Evolutionary conservation across 2,797 vertebrate species (phyloP).

Genomic region (Mastacembelus armatus): DNA sequence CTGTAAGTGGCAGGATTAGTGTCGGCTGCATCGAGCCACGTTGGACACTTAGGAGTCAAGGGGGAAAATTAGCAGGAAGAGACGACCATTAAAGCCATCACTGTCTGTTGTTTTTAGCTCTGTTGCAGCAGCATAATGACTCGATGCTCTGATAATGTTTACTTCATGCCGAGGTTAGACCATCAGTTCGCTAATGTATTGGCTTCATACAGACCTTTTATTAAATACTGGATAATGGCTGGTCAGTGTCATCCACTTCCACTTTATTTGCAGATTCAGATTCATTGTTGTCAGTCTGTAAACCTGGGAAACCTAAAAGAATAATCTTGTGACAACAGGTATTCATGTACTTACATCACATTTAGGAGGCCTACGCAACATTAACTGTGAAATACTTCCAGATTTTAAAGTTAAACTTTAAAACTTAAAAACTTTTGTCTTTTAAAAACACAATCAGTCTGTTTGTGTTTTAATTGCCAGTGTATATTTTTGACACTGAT

Average conservation of each 20-base stretch:
- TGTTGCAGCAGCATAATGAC: slow-evolving; percentile 20
- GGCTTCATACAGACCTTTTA: neutral
- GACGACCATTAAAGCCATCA: slow-evolving; percentile 25
- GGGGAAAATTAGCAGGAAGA: slow-evolving; percentile 17
- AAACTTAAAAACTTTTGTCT: too few species aligned
- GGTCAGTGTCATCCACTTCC: neutral
- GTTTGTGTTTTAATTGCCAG: too few species aligned
- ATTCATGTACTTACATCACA: too few species aligned
- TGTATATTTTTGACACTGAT: too few species aligned
- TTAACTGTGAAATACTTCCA: too few species aligned
- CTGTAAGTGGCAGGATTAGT: slow-evolving; percentile 17
- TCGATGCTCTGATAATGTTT: slow-evolving; percentile 12
- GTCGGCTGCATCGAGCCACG: neutral
- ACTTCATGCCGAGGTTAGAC: slow-evolving; percentile 5
- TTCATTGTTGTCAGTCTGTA: too few species aligned
- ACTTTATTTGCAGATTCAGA: neutral
- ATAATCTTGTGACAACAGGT: too few species aligned
- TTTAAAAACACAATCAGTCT: too few species aligned
- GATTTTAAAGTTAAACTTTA: too few species aligned
- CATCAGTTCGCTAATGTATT: slow-evolving; percentile 1
- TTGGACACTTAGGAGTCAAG: neutral
- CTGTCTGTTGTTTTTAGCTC: slow-evolving; percentile 26
- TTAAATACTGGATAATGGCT: slow-evolving; percentile 13
- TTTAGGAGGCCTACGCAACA: too few species aligned
- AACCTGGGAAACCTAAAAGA: too few species aligned